Percentiles rank a stretch among this genome's conserved stretches.
phyloP scores from a whole-genome alignment of 2,113 vertebrate genomes.

The Capreolus pygargus region DNA sequence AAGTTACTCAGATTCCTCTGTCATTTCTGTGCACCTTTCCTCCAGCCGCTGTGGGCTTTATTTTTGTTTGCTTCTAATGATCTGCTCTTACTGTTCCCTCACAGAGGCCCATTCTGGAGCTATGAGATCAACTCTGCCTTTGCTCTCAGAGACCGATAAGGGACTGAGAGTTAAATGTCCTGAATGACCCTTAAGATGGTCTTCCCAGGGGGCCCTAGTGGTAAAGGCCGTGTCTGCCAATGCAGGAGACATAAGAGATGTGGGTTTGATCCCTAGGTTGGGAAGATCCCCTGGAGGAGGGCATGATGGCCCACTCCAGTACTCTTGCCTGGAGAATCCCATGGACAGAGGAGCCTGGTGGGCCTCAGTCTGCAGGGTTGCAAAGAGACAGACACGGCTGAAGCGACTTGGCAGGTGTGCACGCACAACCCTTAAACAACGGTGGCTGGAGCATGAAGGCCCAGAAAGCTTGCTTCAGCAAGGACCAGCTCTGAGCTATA shows the following conservation, averaged over 20 bases:
- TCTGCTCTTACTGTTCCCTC: not conserved
- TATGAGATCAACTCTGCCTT: not conserved
- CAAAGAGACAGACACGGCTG: not conserved
- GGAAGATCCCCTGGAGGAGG: not conserved
- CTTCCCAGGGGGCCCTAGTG: not conserved
- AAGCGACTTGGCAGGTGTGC: not conserved
- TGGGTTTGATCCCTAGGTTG: not conserved
- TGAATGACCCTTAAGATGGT: not conserved
- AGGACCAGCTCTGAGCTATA: not conserved
- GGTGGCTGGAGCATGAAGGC: not conserved
- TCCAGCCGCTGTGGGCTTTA: not conserved
- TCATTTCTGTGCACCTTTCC: not conserved
- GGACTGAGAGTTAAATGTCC: not conserved
- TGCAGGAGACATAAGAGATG: not conserved
- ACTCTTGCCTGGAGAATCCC: not conserved
- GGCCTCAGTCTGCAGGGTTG: not conserved
- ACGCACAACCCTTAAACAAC: not conserved
- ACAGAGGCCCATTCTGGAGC: not conserved
- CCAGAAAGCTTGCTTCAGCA: not conserved
- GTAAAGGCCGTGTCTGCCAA: not conserved
- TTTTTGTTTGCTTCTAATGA: not conserved
- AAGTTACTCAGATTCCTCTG: no score
- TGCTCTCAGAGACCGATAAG: not conserved
- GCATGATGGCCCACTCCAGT: accelerated
- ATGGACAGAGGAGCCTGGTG: not conserved